A percentile compares a stretch with the other conserved stretches of the same genome.
Conservation (phyloP, 2,797 vertebrate species). For the Emydoidea blandingii region DNA sequence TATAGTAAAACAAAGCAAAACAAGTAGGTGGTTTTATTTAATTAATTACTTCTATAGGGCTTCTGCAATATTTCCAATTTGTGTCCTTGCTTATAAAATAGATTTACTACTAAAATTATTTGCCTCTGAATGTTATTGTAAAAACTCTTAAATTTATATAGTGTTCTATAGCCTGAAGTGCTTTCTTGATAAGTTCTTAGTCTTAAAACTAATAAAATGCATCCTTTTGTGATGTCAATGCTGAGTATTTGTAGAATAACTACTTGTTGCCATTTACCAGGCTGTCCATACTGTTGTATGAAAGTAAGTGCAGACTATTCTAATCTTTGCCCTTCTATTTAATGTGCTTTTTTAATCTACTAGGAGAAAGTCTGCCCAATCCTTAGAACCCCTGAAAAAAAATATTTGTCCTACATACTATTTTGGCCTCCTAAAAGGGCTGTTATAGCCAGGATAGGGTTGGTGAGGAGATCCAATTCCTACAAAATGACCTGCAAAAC, state of each 20-base stretch:
- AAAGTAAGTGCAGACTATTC: not conserved
- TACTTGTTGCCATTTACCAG: not conserved
- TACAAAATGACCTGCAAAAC: not conserved
- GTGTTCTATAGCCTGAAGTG: not conserved
- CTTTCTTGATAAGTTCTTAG: not conserved
- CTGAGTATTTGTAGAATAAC: not conserved
- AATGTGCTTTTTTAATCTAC: not conserved
- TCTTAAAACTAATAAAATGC: not conserved
- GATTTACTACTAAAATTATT: not conserved
- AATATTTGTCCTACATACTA: not conserved
- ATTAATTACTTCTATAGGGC: not conserved
- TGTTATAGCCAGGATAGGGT: not conserved
- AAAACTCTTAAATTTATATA: not conserved
- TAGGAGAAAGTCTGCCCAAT: not conserved
- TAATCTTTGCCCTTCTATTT: not conserved
- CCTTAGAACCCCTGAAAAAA: not conserved
- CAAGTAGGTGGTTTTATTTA: not conserved
- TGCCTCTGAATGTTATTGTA: not conserved
- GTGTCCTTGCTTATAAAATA: not conserved
- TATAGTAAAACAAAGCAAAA: rapidly evolving
- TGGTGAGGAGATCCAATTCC: not conserved
- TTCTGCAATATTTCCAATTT: not conserved
- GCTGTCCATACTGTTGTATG: not conserved
- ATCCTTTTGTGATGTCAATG: not conserved
- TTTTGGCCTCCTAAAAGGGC: not conserved